Base-by-base conservation (phyloP, 2,113 vertebrate genomes). In the Pollimyrus isidori region DNA sequence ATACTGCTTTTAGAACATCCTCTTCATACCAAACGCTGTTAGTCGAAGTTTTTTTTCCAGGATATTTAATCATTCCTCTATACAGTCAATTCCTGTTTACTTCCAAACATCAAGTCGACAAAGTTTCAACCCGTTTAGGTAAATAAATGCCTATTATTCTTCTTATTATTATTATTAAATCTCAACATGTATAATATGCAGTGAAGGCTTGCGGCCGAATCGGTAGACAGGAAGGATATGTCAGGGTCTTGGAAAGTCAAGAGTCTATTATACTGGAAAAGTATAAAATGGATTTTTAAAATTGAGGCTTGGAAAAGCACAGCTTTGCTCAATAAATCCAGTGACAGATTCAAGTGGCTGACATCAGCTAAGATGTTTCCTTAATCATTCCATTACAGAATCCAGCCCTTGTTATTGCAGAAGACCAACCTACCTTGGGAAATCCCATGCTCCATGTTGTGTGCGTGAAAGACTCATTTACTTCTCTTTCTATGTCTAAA, bases 191-290 rank as follows among this genome's bases (percentile, higher is more conserved):
- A 88, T 48, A 49, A 87, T 89, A 65, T 83, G 23, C 52, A 69
- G 58, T 65, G 49, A 19, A 91, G 87, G 35, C 88, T 89, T 89
- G 82, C 50, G 49, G 82, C 80, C 85, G 83, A 87, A 65, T 39
- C 87, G 19, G 87, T 87, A 86, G 62, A 85, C 46, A 19, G 58
- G 73, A 88, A 35, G 76, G 83, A 88, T 89, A 56, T 69, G 49
- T 87, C 90, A 89, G 83, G 80, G 87, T 90, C 69, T 88, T 88
- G 19, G 65, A n/a, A 87, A 58, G 89, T 89, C 80, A 90, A 91
- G 88, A 92, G 88, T 91, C 89, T 89, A 91, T 58, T 91, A 86
- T 90, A 90, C 91, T 91, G 30, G 53, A 91, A 91, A 90, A 58
- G 45, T 46, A 90, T 90, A 39, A 91, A 92, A 90, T 91, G 35